phyloP scores from a whole-genome alignment of 1,140 invertebrate genomes.

The Nasonia longicornis region DNA sequence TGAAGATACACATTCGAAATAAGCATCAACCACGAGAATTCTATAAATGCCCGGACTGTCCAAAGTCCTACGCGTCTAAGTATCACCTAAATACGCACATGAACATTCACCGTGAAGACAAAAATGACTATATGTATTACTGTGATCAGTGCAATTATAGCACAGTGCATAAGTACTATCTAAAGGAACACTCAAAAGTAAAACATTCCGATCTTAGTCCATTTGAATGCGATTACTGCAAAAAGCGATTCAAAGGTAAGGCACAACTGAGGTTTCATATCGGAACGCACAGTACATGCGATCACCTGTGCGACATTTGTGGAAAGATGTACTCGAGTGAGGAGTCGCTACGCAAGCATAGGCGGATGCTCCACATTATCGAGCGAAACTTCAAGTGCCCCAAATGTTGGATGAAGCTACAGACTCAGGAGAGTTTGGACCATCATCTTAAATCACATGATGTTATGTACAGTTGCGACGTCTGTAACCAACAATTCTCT shows the following conservation, averaged over 20 bases:
- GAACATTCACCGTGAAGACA: background rate
- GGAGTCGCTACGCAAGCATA: constrained; percentile 65
- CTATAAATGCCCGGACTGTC: constrained; percentile 48
- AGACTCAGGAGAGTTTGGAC: background rate
- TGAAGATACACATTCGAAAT: constrained; percentile 53
- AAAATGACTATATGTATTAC: constrained; percentile 63
- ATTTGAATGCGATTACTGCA: constrained; percentile 70
- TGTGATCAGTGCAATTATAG: constrained; percentile 72
- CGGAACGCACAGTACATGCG: constrained; percentile 62
- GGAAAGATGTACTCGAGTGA: constrained; percentile 64
- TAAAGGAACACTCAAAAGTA: constrained; percentile 73
- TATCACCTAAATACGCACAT: constrained; percentile 21
- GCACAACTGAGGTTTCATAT: constrained; percentile 72
- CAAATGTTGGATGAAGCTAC: constrained; percentile 69
- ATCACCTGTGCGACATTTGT: constrained; percentile 66
- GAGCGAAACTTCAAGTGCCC: constrained; percentile 75
- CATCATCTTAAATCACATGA: constrained; percentile 65
- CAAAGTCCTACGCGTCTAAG: constrained; percentile 45
- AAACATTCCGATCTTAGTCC: constrained; percentile 65
- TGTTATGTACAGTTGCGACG: constrained; percentile 65
- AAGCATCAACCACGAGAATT: constrained; percentile 41
- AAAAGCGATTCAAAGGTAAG: constrained; percentile 52
- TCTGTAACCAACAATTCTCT: background rate
- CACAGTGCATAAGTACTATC: constrained; percentile 66
- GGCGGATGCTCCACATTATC: constrained; percentile 60